Percentiles rank a stretch among this genome's conserved stretches.
Conservation (phyloP, 2,888 invertebrate genomes). For the Eupeodes luniger region DNA sequence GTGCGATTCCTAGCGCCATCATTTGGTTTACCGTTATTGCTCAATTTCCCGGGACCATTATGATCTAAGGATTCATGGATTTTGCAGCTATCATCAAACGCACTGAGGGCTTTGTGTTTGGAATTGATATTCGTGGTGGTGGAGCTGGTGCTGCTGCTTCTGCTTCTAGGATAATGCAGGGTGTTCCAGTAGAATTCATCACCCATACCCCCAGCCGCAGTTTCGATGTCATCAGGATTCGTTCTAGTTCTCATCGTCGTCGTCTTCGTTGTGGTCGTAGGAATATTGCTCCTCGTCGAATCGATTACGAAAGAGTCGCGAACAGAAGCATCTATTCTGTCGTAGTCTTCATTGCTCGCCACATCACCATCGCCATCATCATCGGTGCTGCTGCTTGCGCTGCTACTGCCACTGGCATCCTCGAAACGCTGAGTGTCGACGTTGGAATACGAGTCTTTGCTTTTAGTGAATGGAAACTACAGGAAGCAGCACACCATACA, state of each 20-base stretch:
- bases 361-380: background rate
- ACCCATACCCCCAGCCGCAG: constrained; percentile 52
- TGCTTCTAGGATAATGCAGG: constrained; percentile 38
- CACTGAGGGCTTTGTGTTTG: background rate
- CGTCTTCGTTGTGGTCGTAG: background rate
- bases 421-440: constrained; percentile 14
- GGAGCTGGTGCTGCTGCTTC: no score
- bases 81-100: constrained; percentile 7
- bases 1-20: background rate
- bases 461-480: constrained; percentile 31
- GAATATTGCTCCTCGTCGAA: constrained; percentile 54
- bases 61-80: constrained; percentile 4
- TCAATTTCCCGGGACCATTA: constrained; percentile 12
- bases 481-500: constrained; percentile 10
- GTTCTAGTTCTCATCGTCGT: background rate
- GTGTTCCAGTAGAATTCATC: constrained; percentile 69
- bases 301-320: constrained; percentile 54
- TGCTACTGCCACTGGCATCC: background rate
- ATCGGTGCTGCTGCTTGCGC: background rate
- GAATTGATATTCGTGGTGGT: constrained; percentile 13
- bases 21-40: constrained; percentile 4
- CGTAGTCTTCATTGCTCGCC: constrained; percentile 45
- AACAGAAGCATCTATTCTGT: constrained; percentile 45
- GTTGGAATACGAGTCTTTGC: constrained; percentile 24
- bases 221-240: constrained; percentile 38